Evolutionary conservation across 1,140 invertebrate genomes (phyloP), one percentile per base, ranked within the genome.

Genomic region (Leptestheria dahalacensis): DNA sequence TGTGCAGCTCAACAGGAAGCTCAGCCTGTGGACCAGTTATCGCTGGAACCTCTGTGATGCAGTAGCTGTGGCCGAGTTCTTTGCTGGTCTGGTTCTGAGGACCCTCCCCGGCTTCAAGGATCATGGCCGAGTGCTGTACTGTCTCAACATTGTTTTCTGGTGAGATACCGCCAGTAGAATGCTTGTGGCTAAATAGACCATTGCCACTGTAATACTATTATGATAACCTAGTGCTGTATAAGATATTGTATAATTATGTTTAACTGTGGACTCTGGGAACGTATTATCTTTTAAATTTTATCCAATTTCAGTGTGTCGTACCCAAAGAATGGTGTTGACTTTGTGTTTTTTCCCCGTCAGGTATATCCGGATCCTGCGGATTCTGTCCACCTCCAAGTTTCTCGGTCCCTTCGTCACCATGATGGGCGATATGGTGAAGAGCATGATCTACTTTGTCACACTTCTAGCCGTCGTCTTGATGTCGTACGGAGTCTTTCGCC

Each of bases 381-480:
- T 97, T 68, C 78, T 98, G 61, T 88, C 89, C 21, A 92, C 97
- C 57, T 94, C 94, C 74, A 94, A 94, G 75, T 94, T 95, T 74
- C 79, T 96, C 68, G 94, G 95, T 75, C 95, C 95, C 52, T 79
- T 97, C 69, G 91, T 99, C 54, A 95, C 91, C 24, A 95, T 96
- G 90, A 94, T 94, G 83, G 91, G 90, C 33, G 96, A 97, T 77
- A 95, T 98, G 92, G 89, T 97, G 25, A 90, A 92, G 73, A 89
- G 91, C 66, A 91, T 91, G 86, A 86, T 90, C 68, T 96, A 95
- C 72, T 97, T 97, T 71, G 88, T 97, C 57, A 89, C 97, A 51
- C 81, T 99, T 25, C 82, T 98, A 66, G 74, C 94, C 41, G 91
- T 99, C 49, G 90, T 97, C 12, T 75, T 98, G 50, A 90, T 97